phyloP scores from a whole-genome alignment of 2,888 invertebrate species.

The Thysanoteuthis rhombus region DNA sequence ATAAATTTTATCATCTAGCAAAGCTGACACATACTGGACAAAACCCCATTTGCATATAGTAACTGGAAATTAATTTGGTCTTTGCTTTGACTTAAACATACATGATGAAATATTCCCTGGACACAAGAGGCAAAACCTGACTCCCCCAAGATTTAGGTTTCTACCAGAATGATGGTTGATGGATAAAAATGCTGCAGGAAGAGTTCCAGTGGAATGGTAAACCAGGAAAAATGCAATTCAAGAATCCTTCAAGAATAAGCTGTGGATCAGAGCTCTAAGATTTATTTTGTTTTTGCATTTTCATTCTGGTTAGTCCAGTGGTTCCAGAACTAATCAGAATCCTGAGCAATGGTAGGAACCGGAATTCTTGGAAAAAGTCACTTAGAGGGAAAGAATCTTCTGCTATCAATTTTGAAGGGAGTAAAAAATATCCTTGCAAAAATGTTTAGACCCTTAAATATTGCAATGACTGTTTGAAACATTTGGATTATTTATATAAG shows the following conservation, averaged over 20 bases:
- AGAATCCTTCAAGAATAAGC: not conserved
- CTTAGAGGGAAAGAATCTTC: not conserved
- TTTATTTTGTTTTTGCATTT: not conserved
- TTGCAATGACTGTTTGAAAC: not conserved
- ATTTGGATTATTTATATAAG: not conserved
- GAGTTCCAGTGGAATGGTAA: not conserved
- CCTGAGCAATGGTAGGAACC: not conserved
- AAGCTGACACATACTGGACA: not conserved
- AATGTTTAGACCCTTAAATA: not conserved
- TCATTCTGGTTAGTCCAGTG: not conserved
- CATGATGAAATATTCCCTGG: not conserved
- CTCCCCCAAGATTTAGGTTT: not conserved
- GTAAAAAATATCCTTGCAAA: not conserved
- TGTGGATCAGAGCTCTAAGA: not conserved
- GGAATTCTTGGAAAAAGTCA: not conserved
- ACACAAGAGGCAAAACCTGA: not conserved
- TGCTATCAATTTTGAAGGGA: not conserved
- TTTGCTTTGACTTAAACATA: not conserved
- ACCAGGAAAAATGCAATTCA: slow-evolving; percentile 12
- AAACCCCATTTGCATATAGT: not conserved
- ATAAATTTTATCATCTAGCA: not conserved
- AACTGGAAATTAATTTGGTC: not conserved
- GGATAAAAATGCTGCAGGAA: not conserved
- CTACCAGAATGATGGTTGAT: not conserved
- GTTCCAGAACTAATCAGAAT: not conserved